Base-by-base conservation (phyloP, 2,888 invertebrate species). In the Sphaerophoria rueppellii region DNA sequence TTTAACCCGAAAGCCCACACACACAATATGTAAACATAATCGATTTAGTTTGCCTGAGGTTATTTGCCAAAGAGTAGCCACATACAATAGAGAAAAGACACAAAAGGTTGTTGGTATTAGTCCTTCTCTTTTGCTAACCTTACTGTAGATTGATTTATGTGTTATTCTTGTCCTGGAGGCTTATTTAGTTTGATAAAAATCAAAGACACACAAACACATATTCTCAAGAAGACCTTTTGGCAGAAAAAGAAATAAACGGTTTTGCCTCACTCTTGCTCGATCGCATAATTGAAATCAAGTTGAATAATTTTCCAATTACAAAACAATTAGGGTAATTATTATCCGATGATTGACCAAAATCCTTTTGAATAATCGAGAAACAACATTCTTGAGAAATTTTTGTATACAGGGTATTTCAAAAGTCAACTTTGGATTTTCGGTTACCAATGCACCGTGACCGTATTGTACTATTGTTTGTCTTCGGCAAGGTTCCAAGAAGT, bases 251-350 rank as follows among this genome's bases (percentile, higher is more conserved):
- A 43, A 43, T 43, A 43, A 1, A 24, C 24, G 24, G 24, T 24
- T 24, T 4, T 24, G 12, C 12, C 11, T 14, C 32, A 24, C 37
- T 37, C 34, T 16, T 14, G 48, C 32, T 24, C 24, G 63, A 43
- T 6, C 12, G 12, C 12, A 9, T 12, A 11, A 40, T 1, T 6
- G 4, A 43, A 6, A 7, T 43, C 7, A 12, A 11, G 43, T 11
- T 4, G 35, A 67, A 50, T 16, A 76, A 61, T 72, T 69, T 80
- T 69, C 71, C 75, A 71, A 80, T 76, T 72, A 61, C 58, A 4
- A 76, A 69, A 81, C 85, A 81, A 85, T 77, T 77, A 76, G 52
- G 60, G 57, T 78, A 78, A 86, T 82, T 86, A 86, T 74, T 86
- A 86, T 74, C 74, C 43, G 60, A 61, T 54, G 73, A 75, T 71